Conservation (phyloP, 2,888 invertebrate genomes). For the Danaus chrysippus region DNA sequence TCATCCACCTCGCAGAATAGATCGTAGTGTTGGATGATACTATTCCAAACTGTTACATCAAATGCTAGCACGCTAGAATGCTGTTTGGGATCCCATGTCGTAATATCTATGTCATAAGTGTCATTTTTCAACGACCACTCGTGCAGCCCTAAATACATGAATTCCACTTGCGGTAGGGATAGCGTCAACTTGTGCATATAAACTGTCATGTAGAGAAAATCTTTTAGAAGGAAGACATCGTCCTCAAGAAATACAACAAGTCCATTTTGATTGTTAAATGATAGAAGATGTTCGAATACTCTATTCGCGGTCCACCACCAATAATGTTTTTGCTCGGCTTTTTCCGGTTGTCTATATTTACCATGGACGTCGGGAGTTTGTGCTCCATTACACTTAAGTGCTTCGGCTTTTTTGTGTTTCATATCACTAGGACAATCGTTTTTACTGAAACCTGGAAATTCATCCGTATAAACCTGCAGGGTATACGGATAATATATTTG, state of each 20-base stretch:
- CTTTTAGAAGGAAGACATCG: conserved; percentile 46
- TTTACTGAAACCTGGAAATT: conserved; percentile 45
- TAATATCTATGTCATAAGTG: conserved; percentile 39
- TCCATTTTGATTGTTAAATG: conserved; percentile 39
- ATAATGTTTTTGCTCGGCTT: conserved; percentile 47
- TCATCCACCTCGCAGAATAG: conserved; percentile 53
- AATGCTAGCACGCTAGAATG: conserved; percentile 50
- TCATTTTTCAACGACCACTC: conserved; percentile 25
- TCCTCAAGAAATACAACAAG: conserved; percentile 49
- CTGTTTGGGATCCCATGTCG: conserved; percentile 43
- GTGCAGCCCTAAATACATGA: conserved; percentile 44
- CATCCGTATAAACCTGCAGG: conserved; percentile 42
- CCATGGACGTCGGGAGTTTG: conserved; percentile 46
- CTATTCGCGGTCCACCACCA: conserved; percentile 65
- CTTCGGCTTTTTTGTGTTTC: conserved; percentile 34
- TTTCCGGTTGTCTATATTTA: conserved; percentile 42
- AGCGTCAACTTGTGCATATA: conserved; percentile 46
- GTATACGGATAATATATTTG: conserved; percentile 59
- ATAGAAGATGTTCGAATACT: conserved; percentile 47
- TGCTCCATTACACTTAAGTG: conserved; percentile 44
- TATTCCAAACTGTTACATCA: conserved; percentile 48
- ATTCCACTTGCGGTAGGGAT: conserved; percentile 43
- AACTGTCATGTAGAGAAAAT: conserved; percentile 51
- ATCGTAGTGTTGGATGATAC: conserved; percentile 51
- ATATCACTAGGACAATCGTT: conserved; percentile 43